Evolutionary conservation across 1,140 invertebrate species (phyloP).

Genomic region (Conopomorpha cramerella): DNA sequence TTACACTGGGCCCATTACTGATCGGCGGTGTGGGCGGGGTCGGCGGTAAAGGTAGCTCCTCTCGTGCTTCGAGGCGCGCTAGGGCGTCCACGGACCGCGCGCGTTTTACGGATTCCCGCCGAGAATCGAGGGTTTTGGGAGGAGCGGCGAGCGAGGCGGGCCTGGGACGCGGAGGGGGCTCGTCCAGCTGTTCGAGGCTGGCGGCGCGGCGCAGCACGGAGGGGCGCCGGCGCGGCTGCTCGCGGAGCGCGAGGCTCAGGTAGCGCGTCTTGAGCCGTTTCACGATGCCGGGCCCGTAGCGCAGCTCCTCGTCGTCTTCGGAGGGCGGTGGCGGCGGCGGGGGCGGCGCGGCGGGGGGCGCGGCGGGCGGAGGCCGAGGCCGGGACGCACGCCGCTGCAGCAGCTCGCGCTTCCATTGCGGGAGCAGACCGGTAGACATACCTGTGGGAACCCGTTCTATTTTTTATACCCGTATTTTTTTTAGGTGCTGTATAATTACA

Average conservation of each 20-base stretch:
- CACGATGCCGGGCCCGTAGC: constrained; percentile 91
- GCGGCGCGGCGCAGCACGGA: constrained; percentile 77
- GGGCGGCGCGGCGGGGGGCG: constrained; percentile 15
- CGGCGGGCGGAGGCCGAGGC: constrained; percentile 13
- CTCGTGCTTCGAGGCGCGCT: constrained; percentile 62
- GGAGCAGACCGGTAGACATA: constrained; percentile 51
- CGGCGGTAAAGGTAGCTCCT: constrained; percentile 15
- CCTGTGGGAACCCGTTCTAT: constrained; percentile 22
- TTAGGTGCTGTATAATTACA: too few species aligned
- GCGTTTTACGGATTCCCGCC: constrained; percentile 75
- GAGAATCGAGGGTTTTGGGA: constrained; percentile 44
- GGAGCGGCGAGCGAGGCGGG: constrained; percentile 35
- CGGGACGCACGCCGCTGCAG: constrained; percentile 64
- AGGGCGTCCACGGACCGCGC: constrained; percentile 83
- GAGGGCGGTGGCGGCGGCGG: constrained; percentile 30
- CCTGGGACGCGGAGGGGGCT: constrained; percentile 69
- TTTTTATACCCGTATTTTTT: too few species aligned
- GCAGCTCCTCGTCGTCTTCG: constrained; percentile 72
- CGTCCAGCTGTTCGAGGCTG: constrained; percentile 73
- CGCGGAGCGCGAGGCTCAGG: constrained; percentile 77
- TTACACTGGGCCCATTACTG: constrained; percentile 61
- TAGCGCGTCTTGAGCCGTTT: constrained; percentile 84
- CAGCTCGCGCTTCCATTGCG: constrained; percentile 77
- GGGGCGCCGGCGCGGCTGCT: constrained; percentile 65
- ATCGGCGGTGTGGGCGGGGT: constrained; percentile 65